Base-by-base conservation (phyloP, 2,888 invertebrate genomes). In the Oasisia sp. region DNA sequence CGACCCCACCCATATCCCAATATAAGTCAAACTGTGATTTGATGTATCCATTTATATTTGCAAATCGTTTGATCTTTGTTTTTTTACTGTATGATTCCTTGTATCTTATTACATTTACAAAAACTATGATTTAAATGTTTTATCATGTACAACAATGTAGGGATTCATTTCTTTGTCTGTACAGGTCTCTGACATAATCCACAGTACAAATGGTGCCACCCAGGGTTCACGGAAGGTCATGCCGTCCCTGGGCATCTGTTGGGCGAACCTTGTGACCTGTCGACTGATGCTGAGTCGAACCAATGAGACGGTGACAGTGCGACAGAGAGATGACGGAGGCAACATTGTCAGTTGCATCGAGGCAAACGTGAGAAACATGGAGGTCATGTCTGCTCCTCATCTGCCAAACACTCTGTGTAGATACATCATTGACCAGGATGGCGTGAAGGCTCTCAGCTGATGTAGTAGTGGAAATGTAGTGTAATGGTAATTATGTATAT, bases 181-280 rank as follows among this genome's bases (percentile, higher is more conserved):
- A 27, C 74, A 93, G 93, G 93, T 93, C 50, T 92, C 93, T 32
- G 94, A 93, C 32, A 58, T 92, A 38, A 38, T 94, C 19, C 19
- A 74, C 9, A 45, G 32, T 32, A 50, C 74, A 74, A 27, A 74
- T 74, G 74, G 74, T 5, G 74, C 74, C 74, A 74, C 74, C 74
- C 74, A 74, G n/a, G 27, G 74, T 74, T 74, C n/a, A 74, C 74
- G 90, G 90, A 94, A 94, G 32, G 93, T 95, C 32, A 96, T 97
- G 38, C 97, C 98, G 3, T 97, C 97, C 91, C 96, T 98, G 93
- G 98, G 98, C 0, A 95, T 97, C 89, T 97, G 97, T 8, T 98
- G 98, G 98, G 97, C 97, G 9, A 97, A 97, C 95, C 96, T 97
- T 91, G 97, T 98, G 3, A 97, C 97, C 0, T 97, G 97, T 11